Base-by-base conservation (phyloP, 2,113 vertebrate species). In the Sarotherodon lohbergeri region DNA sequence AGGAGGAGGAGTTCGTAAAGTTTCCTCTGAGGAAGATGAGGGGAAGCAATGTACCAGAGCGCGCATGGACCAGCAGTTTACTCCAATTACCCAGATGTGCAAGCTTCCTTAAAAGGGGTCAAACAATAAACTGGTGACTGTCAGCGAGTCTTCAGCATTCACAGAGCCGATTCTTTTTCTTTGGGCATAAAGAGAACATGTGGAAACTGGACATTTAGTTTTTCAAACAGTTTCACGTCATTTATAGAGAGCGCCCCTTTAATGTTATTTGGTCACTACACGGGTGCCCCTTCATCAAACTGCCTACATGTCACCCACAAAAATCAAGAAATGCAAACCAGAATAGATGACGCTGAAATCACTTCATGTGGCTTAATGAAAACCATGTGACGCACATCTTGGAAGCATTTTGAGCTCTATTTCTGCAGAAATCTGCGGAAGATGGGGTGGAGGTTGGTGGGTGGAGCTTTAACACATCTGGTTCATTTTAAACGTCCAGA, bases 71-170 rank as follows among this genome's bases (percentile, higher is more conserved):
- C 14, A 41, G 82, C 83, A 17, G 84, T 90, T 86, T 88, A 91
- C 9, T 81, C 85, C 27, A 52, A 84, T 73, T 82, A 73, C 8
- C 10, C 4, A 86, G 71, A 93, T 83, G 79, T 50, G 83, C 9
- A 6, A 82, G 24, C 54, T 90, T 90, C 94, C 91, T 89, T 94
- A 93, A 89, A 95, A 91, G 94, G 90, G 90, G 56, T 32, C 76
- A 80, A 87, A 89, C 43, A 85, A n/a, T 14, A 24, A 83, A 48
- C 17, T 34, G 83, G 32, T 29, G 85, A 54, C 19, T 24, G 10
- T 2, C 9, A 17, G 12, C 29, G 78, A 80, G 52, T 22, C 6
- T 50, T 34, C 73, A 48, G n/a, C 19, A 32, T 9, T 71, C 14
- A 19, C 46, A 29, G 6, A 27, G 11, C 14, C 27, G 7, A 3